Evolutionary conservation across 1,140 invertebrate genomes (phyloP).

Genomic region (Achroia grisella): DNA sequence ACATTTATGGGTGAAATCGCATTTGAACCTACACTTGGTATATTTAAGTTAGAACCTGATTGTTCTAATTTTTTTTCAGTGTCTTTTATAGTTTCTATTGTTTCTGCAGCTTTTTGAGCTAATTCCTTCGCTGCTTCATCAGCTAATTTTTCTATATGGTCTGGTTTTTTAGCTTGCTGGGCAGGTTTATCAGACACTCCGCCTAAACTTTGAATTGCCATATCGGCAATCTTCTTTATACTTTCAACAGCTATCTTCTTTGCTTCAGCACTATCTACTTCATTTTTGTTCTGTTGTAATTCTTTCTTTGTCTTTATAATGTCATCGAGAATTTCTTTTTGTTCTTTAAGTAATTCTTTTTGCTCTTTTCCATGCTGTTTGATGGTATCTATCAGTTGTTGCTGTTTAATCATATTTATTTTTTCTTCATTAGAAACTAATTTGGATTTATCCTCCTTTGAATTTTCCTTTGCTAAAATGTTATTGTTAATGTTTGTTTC

Average conservation of each 20-base stretch:
- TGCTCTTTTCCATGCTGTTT: slow-evolving; percentile 75
- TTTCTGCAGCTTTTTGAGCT: slow-evolving; percentile 49
- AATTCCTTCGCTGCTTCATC: slow-evolving; percentile 52
- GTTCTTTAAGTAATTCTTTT: slow-evolving; percentile 74
- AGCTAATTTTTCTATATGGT: slow-evolving; percentile 39
- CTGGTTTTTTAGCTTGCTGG: slow-evolving; percentile 23
- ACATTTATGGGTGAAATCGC: too few relatives aligned
- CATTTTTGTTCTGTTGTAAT: slow-evolving; percentile 61
- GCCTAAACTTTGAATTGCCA: slow-evolving; percentile 61
- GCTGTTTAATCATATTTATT: slow-evolving; percentile 27
- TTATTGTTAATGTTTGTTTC: slow-evolving; percentile 9
- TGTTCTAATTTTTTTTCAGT: slow-evolving; percentile 24
- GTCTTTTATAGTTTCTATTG: slow-evolving; percentile 51
- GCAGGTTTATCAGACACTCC: slow-evolving; percentile 49
- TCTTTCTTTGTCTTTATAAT: slow-evolving; percentile 73
- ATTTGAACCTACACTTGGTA: background rate
- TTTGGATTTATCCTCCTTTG: slow-evolving; percentile 8
- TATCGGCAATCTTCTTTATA: slow-evolving; percentile 67
- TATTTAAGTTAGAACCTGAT: background rate
- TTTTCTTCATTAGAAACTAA: slow-evolving; percentile 17
- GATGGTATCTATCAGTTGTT: slow-evolving; percentile 73
- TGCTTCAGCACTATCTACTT: slow-evolving; percentile 43
- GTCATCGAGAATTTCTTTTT: slow-evolving; percentile 74
- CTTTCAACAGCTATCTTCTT: slow-evolving; percentile 69
- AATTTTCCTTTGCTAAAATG: slow-evolving; percentile 1